Base-by-base conservation (phyloP, 2,113 vertebrate genomes). In the Rana temporaria region DNA sequence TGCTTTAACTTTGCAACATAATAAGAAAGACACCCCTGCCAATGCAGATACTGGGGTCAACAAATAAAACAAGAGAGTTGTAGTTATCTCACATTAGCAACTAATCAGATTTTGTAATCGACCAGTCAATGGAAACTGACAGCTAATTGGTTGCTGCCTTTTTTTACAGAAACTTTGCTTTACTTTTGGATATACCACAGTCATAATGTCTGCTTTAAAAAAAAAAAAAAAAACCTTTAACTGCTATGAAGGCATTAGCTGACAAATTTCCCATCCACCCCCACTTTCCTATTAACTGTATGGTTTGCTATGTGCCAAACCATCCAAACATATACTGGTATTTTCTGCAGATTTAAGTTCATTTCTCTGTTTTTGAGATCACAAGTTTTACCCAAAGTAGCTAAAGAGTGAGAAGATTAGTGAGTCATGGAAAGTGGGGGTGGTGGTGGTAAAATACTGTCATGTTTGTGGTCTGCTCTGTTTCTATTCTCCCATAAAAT, bases 271-370 rank as follows among this genome's bases (percentile, higher is more conserved):
- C 71, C 18, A 11, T 59, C 56, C 72, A 22, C 32, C 72, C 71
- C 56, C 20, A 59, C 55, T 59, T 32, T 53, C 55, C 18, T 74
- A 56, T 7, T 59, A 74, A 59, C 71, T 48, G 22, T n/a, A 34
- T 14, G 6, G 72, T 11, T 59, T 22, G 5, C 53, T 34, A 73
- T 3, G 6, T 72, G 70, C 70, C 71, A 59, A 7, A 59, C 55
- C 55, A 57, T 59, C 17, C 52, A n/a, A 57, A 38, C 57, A 75
- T 57, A 75, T 60, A 34, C 32, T 42, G 72, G 8, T 75, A 30
- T n/a, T 75, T 60, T 75, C 20, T 62, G 57, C 56, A 60, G 72
- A 42, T 75, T 60, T 74, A 15, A 32, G 57, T 73, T 34, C 38
- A 59, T 73, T 59, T 38, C 30, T 1, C 18, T 67, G 57, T 60